Base-by-base conservation (phyloP, 1,140 invertebrate genomes). In the Apocrypta bakeri region DNA sequence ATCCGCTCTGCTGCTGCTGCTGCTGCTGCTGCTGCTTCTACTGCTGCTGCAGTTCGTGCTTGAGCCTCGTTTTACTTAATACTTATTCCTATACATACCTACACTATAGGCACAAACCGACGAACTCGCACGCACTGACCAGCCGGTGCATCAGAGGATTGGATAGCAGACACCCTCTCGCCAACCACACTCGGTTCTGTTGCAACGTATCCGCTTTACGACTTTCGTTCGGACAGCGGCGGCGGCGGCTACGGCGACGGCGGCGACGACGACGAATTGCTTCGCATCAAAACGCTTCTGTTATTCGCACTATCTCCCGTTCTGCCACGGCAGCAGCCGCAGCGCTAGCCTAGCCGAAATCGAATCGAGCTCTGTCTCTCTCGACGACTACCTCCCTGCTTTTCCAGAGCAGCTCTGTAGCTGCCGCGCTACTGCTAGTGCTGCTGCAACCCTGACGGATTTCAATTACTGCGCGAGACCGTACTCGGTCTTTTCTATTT, bases 1-100 rank as follows among this genome's bases (percentile, higher is more conserved):
- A 76, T 82, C 81, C 81, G 74, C 74, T 81, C 63, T 69, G 72
- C 9, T 71, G 33, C 48, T 37, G 33, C 33, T 37, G 33, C 33
- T 37, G 33, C 33, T 37, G 33, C 33, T 37, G 33, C 33, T 37
- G 33, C 9, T 71, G 33, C 48, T 37, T 2, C 33, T 37, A 9
- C 33, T 37, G 33, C 33, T 37, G 33, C 33, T 37, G 33, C 33
- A 4, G 33, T 33, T 29, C 25, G 66, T 40, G 76, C 64, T 66
- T 25, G 2, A 68, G 37, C 64, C 27, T 64, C 75, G 75, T 68
- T 77, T 77, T 68, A 42, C 75, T 77, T 77, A 37, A 29, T 66
- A 64, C 31, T 14, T 48, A 63, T n/a, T n/a, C n/a, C n/a, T n/a
- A n/a, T n/a, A n/a, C n/a, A n/a, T n/a, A n/a, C n/a, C n/a, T n/a